These are phyloP conservation scores for Aspidapion aeneum DNA, from an alignment of 2,888 invertebrate species.

Conservation along the genomic window DNA sequence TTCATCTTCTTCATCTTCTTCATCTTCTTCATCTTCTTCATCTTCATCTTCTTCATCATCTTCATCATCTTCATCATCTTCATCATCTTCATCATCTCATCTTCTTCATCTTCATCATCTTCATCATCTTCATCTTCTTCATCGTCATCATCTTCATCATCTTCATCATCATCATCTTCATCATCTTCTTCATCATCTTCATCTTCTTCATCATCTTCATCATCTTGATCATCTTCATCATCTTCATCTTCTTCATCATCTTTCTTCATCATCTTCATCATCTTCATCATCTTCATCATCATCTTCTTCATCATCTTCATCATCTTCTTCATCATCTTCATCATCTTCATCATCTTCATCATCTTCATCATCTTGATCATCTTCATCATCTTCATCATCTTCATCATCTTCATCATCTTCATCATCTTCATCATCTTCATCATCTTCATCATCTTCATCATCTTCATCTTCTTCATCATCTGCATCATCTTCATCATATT, in stretches of 20 bases:
- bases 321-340: neutral
- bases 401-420: slow-evolving; percentile 1
- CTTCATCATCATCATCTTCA: neutral
- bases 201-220: neutral
- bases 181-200: slow-evolving; percentile 1
- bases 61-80: neutral
- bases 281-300: too few relatives aligned
- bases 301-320: neutral
- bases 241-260: neutral
- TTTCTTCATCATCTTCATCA: neutral
- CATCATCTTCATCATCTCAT: too few relatives aligned
- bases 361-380: neutral
- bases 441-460: neutral
- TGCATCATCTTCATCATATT: neutral
- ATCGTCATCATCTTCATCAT: neutral
- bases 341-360: neutral
- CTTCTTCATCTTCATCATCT: slow-evolving; percentile 1
- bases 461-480: neutral
- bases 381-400: neutral
- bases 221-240: neutral
- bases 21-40: slow-evolving; percentile 1
- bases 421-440: neutral
- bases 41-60: neutral
- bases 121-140: neutral
- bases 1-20: neutral